Conservation (phyloP, 1,140 invertebrate species). For the Anoplophora glabripennis region DNA sequence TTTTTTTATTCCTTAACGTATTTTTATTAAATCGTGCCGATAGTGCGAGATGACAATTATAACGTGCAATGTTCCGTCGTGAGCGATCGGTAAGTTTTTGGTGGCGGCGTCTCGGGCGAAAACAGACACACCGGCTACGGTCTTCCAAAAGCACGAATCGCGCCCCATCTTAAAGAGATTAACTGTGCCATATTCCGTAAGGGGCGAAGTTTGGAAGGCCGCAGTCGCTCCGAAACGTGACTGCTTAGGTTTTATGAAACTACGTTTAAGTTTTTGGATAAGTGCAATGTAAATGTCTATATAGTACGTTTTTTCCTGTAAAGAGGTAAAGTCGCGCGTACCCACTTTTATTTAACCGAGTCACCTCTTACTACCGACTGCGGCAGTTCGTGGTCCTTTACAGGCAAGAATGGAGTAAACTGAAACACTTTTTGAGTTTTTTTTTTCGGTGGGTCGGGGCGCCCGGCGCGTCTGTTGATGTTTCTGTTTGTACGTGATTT, state of each 20-base stretch:
- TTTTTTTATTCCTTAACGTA: too few relatives aligned
- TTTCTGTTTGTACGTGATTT: slow-evolving; percentile 17
- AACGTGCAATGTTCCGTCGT: too few relatives aligned
- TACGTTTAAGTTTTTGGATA: slow-evolving; percentile 46
- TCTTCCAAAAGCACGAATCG: neutral
- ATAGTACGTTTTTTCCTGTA: too few relatives aligned
- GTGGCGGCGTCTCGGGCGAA: too few relatives aligned
- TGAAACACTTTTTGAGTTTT: slow-evolving; percentile 6
- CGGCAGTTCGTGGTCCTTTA: slow-evolving; percentile 17
- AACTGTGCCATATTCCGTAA: slow-evolving; percentile 36
- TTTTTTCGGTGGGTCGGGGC: slow-evolving; percentile 1
- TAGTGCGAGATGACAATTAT: neutral
- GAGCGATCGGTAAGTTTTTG: too few relatives aligned
- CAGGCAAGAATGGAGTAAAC: slow-evolving; percentile 3
- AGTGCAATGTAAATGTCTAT: slow-evolving; percentile 46
- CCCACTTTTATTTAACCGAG: too few relatives aligned
- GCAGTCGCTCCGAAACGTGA: slow-evolving; percentile 28
- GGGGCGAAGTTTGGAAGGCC: slow-evolving; percentile 21
- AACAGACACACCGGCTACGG: too few relatives aligned
- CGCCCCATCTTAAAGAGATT: slow-evolving; percentile 26
- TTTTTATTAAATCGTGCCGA: neutral
- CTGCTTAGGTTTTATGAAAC: slow-evolving; percentile 44
- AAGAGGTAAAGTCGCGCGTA: too few relatives aligned
- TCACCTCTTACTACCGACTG: too few relatives aligned
- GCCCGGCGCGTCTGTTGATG: slow-evolving; percentile 5